phyloP scores from a whole-genome alignment of 2,113 vertebrate genomes.

The Ranitomeya imitator region DNA sequence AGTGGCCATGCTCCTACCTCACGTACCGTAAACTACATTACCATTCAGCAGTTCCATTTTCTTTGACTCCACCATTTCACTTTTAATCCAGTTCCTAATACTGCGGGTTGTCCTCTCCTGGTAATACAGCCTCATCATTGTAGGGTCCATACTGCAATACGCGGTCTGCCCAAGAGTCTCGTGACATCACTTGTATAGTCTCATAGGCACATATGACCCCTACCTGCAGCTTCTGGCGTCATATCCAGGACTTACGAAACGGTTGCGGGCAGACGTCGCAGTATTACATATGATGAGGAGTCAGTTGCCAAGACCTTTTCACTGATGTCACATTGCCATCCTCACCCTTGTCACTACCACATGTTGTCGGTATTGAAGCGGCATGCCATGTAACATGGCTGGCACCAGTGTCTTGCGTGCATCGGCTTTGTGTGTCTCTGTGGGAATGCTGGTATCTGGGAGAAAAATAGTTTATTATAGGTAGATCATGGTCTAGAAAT shows the following conservation, averaged over 20 bases:
- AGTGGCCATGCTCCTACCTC: background rate
- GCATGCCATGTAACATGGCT: background rate
- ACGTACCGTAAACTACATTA: background rate
- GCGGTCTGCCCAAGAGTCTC: too few relatives aligned
- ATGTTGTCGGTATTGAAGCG: background rate
- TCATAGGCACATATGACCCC: too few relatives aligned
- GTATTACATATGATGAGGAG: too few relatives aligned
- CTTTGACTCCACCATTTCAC: too few relatives aligned
- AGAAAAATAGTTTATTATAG: background rate
- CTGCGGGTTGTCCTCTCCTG: too few relatives aligned
- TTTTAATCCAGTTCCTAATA: too few relatives aligned
- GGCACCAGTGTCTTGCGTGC: background rate
- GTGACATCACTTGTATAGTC: too few relatives aligned
- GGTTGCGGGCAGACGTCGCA: too few relatives aligned
- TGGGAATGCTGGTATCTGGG: conserved; percentile 55
- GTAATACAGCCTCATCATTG: too few relatives aligned
- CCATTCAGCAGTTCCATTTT: background rate
- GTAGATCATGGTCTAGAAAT: background rate
- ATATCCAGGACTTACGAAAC: too few relatives aligned
- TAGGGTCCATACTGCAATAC: too few relatives aligned
- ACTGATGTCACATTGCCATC: background rate
- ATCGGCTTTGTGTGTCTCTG: conserved; percentile 33
- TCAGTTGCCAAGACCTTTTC: background rate
- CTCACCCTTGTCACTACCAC: background rate
- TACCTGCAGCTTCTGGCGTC: too few relatives aligned